Evolutionary conservation across 2,888 invertebrate species (phyloP), one percentile per base, ranked within the genome.

Genomic region (Girardia tigrina): DNA sequence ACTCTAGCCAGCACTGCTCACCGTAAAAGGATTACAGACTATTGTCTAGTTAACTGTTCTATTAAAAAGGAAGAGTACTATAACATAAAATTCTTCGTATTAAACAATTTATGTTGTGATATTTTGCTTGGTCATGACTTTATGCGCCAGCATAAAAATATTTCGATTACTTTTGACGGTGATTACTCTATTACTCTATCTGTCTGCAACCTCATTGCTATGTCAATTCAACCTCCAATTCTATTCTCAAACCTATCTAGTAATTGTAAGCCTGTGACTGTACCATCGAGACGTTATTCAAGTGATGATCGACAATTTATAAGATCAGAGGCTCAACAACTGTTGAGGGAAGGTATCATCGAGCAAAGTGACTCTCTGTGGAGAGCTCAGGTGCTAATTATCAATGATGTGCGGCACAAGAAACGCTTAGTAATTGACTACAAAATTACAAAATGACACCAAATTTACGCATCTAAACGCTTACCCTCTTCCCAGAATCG

Each of bases 401-500:
- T 29, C 23, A 74, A 70, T 73, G 26, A 26, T 6, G 28, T 28
- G 12, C 72, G 29, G 26, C 71, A 74, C 27, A 74, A 72, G 72
- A 72, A 73, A 26, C 26, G 14, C 14, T 28, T 74, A 70, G 72
- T 74, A 29, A 74, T 74, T 74, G 73, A 73, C 23, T 73, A 75
- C 29, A n/a, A n/a, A n/a, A n/a, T 75, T 26, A 23, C 75, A 20
- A 28, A 75, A 28, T 26, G 16, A 29, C 20, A 75, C 73, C 29
- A 75, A 75, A 6, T 75, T 75, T 6, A 75, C 75, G 27, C 28
- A 29, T 23, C 29, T 76, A 26, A n/a, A 75, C 36, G 74, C 75
- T 75, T 75, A 29, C 29, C 75, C 75, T 27, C 29, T 75, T 26
- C 75, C 75, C 26, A 28, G 74, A 20, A 75, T 75, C 74, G 75